Conservation (phyloP, 92 coral and sea anemone genomes). For the Actinernus sp. region DNA sequence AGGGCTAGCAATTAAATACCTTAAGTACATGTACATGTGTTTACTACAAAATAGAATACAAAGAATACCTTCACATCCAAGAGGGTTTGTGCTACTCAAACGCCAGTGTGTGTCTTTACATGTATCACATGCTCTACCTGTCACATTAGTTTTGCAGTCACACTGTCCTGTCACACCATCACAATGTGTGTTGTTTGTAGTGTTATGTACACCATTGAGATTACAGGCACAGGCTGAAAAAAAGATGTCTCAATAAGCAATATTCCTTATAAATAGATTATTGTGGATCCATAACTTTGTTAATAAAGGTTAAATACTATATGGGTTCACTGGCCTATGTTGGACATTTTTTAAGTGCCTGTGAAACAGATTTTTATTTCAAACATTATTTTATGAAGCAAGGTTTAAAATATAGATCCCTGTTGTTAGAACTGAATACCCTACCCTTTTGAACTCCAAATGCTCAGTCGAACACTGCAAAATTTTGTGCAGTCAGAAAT, state of each 20-base stretch:
- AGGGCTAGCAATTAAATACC: not conserved
- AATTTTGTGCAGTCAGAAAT: too few relatives aligned
- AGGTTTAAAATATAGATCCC: too few relatives aligned
- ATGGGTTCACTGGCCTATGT: too few relatives aligned
- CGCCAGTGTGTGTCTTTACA: slow-evolving; percentile 88
- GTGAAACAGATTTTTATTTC: too few relatives aligned
- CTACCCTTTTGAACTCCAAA: too few relatives aligned
- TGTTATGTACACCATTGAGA: slow-evolving; percentile 66
- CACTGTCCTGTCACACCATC: slow-evolving; percentile 85
- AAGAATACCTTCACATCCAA: slow-evolving; percentile 86
- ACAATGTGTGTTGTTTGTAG: slow-evolving; percentile 67
- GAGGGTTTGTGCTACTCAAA: slow-evolving; percentile 50
- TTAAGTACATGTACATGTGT: too few relatives aligned
- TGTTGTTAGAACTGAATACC: too few relatives aligned
- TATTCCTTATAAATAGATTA: not conserved
- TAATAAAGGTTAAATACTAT: too few relatives aligned
- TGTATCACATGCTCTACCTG: slow-evolving; percentile 78
- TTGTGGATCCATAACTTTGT: too few relatives aligned
- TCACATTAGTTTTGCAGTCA: slow-evolving; percentile 78
- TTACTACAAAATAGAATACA: not conserved
- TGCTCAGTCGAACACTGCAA: too few relatives aligned
- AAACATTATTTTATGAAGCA: too few relatives aligned
- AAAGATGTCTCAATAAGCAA: not conserved
- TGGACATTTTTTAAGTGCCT: too few relatives aligned
- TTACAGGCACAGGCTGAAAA: slow-evolving; percentile 88